Conservation (phyloP, 2,113 vertebrate species). For the Aldabrachelys gigantea region DNA sequence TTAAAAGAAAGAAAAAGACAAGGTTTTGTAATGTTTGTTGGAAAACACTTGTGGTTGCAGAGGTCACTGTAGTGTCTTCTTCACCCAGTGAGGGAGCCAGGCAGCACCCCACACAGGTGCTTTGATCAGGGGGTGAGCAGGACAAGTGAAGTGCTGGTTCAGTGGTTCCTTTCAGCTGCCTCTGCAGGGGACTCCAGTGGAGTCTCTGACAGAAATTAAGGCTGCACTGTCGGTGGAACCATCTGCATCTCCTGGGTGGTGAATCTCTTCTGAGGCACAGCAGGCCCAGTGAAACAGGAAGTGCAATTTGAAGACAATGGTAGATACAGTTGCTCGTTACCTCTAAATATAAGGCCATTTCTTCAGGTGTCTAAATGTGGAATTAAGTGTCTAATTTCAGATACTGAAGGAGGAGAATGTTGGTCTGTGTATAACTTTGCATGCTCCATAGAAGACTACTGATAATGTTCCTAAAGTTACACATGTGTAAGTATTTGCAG, state of each 20-base stretch:
- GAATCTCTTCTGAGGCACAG: conserved; percentile 1
- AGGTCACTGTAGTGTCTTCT: not conserved
- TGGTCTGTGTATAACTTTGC: not conserved
- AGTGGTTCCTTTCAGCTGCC: conserved; percentile 3
- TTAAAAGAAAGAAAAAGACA: fast-evolving
- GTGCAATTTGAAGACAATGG: not conserved
- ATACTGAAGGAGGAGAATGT: not conserved
- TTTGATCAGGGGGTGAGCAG: not conserved
- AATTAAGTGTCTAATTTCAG: not conserved
- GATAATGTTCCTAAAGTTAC: not conserved
- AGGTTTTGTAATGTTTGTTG: not conserved
- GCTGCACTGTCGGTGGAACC: conserved; percentile 48
- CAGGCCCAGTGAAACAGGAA: conserved; percentile 8
- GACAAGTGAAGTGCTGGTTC: not conserved
- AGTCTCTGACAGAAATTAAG: conserved; percentile 6
- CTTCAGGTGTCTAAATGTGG: not conserved
- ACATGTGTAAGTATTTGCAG: not conserved
- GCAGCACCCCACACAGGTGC: not conserved
- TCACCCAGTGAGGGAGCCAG: not conserved
- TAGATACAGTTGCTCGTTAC: not conserved
- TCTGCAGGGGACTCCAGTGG: not conserved
- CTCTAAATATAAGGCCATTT: not conserved
- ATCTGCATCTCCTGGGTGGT: conserved; percentile 53
- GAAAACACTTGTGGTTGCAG: not conserved
- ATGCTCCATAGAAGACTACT: not conserved